phyloP scores from a whole-genome alignment of 2,888 invertebrate genomes.

The Philereme vetulata region DNA sequence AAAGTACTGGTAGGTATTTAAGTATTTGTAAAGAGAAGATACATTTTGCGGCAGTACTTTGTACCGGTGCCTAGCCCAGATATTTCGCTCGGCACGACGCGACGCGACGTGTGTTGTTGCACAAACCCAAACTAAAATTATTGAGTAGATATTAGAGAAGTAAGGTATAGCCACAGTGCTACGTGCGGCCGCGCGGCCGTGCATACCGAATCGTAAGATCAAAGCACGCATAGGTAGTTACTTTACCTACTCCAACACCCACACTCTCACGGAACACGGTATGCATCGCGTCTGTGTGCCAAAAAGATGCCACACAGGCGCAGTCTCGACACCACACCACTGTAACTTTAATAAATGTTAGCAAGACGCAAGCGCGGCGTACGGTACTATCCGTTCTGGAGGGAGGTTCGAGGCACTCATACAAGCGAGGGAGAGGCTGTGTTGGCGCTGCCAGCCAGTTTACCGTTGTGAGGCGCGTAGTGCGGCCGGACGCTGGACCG shows the following conservation, averaged over 20 bases:
- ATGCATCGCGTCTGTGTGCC: conserved; percentile 50
- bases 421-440: conserved; percentile 80
- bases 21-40: conserved; percentile 41
- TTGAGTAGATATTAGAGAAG: conserved; percentile 79
- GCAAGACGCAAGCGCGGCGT: conserved; percentile 78
- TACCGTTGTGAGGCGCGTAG: conserved; percentile 84
- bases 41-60: conserved; percentile 45
- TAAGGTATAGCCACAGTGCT: conserved; percentile 74
- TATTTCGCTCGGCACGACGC: conserved; percentile 60
- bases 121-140: conserved; percentile 80
- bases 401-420: conserved; percentile 81
- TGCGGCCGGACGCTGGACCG: conserved; percentile 80
- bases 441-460: conserved; percentile 78
- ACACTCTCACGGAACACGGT: conserved; percentile 59
- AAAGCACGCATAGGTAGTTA: conserved; percentile 81
- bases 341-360: conserved; percentile 80
- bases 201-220: conserved; percentile 84
- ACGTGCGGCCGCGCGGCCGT: conserved; percentile 79
- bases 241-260: conserved; percentile 79
- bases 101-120: conserved; percentile 73
- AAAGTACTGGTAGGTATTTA: too few relatives aligned
- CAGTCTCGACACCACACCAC: conserved; percentile 63
- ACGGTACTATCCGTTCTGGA: conserved; percentile 83
- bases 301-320: conserved; percentile 64
- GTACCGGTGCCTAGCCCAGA: conserved; percentile 59